Conservation (phyloP, 2,113 vertebrate species). For the Shinisaurus crocodilurus region DNA sequence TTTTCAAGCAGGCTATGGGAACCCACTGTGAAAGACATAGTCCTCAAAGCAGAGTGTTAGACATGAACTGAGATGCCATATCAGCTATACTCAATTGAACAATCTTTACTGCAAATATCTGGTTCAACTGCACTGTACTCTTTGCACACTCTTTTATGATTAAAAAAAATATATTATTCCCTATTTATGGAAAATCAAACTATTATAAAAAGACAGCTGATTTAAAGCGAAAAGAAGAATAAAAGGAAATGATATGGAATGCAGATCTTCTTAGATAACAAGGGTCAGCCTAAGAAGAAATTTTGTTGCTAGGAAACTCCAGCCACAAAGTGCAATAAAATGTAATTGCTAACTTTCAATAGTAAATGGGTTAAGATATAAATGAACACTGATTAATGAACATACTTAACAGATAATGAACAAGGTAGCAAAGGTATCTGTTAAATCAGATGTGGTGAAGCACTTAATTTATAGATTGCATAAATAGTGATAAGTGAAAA, state of each 20-base stretch:
- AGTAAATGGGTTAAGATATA: conserved; percentile 34
- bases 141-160: neutral
- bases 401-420: conserved; percentile 38
- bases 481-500: conserved; percentile 8
- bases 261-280: neutral
- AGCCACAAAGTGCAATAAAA: conserved; percentile 8
- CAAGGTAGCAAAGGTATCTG: conserved; percentile 37
- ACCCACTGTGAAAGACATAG: neutral
- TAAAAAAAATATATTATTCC: neutral
- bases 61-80: neutral
- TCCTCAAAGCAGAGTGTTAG: neutral
- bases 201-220: neutral
- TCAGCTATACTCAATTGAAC: neutral
- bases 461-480: conserved; percentile 7
- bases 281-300: neutral
- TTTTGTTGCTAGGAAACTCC: neutral
- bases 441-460: conserved; percentile 28
- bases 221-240: neutral
- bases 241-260: neutral
- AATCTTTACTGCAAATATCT: neutral
- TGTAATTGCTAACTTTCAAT: conserved; percentile 14
- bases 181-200: conserved; percentile 19
- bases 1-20: neutral
- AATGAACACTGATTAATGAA: conserved; percentile 42
- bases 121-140: neutral